Evolutionary conservation across 2,113 vertebrate species (phyloP).

Genomic region (Zosterops japonicus): DNA sequence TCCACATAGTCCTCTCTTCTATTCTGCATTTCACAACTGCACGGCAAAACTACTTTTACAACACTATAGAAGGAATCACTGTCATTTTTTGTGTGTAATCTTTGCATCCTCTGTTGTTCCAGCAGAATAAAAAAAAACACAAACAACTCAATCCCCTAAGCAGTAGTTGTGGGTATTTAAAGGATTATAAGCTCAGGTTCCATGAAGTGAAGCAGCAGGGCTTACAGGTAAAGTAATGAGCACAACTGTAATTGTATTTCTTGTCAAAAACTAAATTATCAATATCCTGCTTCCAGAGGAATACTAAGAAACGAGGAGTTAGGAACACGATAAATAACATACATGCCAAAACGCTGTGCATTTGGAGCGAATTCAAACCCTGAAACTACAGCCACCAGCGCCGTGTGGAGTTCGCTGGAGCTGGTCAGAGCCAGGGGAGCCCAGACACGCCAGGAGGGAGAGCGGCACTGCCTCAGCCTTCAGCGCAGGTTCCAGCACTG

Average conservation of each 20-base stretch:
- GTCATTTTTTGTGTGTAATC: background rate
- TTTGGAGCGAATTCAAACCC: background rate
- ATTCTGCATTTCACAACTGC: background rate
- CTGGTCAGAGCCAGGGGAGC: background rate
- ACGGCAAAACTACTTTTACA: background rate
- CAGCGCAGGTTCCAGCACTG: background rate
- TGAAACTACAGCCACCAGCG: background rate
- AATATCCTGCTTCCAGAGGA: background rate
- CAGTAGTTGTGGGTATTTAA: background rate
- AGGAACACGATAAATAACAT: rapidly evolving
- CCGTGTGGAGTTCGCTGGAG: background rate
- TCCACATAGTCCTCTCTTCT: background rate
- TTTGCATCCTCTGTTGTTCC: background rate
- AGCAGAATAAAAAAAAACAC: background rate
- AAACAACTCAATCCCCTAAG: rapidly evolving
- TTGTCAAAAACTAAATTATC: background rate
- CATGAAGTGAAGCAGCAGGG: background rate
- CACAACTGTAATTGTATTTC: background rate
- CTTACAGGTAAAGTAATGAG: background rate
- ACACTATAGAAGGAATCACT: background rate
- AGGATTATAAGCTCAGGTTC: background rate
- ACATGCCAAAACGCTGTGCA: background rate
- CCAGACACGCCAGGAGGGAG: background rate
- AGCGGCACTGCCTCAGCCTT: background rate
- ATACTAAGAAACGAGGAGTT: background rate